phyloP scores from a whole-genome alignment of 2,797 vertebrate species.

The Clamator glandarius region DNA sequence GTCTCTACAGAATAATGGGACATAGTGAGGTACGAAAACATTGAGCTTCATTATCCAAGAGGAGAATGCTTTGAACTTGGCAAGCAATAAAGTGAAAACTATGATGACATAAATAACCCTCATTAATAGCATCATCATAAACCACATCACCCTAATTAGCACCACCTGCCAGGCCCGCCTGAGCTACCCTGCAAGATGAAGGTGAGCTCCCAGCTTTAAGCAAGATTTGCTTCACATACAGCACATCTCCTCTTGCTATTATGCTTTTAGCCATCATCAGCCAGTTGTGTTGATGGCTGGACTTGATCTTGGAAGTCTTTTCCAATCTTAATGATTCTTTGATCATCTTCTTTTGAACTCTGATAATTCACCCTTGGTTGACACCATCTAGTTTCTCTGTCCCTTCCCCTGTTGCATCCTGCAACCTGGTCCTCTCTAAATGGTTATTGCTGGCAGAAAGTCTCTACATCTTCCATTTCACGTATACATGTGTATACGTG shows the following conservation, averaged over 20 bases:
- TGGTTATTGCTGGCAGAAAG: fast-evolving
- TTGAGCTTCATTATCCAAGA: background rate
- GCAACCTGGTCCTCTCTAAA: background rate
- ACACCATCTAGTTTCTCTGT: background rate
- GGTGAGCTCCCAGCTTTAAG: fast-evolving
- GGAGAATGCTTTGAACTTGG: background rate
- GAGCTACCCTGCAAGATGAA: background rate
- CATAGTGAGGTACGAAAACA: background rate
- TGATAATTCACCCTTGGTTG: background rate
- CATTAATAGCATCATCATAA: background rate
- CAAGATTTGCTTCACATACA: fast-evolving
- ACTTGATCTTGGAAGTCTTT: too few relatives aligned
- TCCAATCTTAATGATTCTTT: too few relatives aligned
- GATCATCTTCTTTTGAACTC: background rate
- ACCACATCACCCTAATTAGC: background rate
- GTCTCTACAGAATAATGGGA: background rate
- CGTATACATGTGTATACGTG: fast-evolving
- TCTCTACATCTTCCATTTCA: background rate
- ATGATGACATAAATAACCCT: background rate
- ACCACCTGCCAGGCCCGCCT: background rate
- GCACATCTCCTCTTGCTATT: background rate
- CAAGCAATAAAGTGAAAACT: background rate
- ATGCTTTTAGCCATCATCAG: background rate
- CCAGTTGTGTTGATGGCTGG: too few relatives aligned
- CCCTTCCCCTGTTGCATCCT: background rate